Evolutionary conservation across 1,140 invertebrate genomes (phyloP).

Genomic region (Drosophila cardini): DNA sequence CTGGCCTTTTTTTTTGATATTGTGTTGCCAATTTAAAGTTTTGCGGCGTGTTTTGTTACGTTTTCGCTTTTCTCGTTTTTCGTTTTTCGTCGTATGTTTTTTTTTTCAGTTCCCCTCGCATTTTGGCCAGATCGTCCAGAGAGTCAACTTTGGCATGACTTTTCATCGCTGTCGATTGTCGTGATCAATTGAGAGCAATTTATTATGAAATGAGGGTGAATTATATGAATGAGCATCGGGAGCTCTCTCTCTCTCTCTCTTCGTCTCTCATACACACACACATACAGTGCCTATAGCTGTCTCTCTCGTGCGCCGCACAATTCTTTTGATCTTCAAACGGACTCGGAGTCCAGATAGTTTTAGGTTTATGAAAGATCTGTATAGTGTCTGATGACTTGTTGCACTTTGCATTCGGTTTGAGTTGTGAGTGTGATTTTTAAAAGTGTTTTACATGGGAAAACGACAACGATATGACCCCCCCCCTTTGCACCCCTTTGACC

Average conservation of each 20-base stretch:
- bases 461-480: slow-evolving; percentile 58
- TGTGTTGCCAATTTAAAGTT: slow-evolving; percentile 68
- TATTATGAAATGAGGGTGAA: slow-evolving; percentile 85
- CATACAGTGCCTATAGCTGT: slow-evolving; percentile 37
- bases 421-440: slow-evolving; percentile 83
- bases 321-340: slow-evolving; percentile 78
- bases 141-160: slow-evolving; percentile 83
- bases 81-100: slow-evolving; percentile 64
- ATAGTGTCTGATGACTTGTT: slow-evolving; percentile 73
- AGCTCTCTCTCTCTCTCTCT: slow-evolving; percentile 24
- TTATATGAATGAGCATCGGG: slow-evolving; percentile 83
- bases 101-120: not conserved
- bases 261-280: slow-evolving; percentile 2
- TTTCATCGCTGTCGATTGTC: slow-evolving; percentile 84
- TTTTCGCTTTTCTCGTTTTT: slow-evolving; percentile 36
- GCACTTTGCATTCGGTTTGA: slow-evolving; percentile 79
- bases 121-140: slow-evolving; percentile 44
- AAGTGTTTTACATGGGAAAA: slow-evolving; percentile 83
- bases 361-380: slow-evolving; percentile 71
- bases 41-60: slow-evolving; percentile 60
- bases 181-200: slow-evolving; percentile 85
- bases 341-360: slow-evolving; percentile 22
- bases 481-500: not conserved
- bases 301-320: slow-evolving; percentile 67
- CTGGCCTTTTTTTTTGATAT: slow-evolving; percentile 32